phyloP scores from a whole-genome alignment of 2,797 vertebrate species.

The Myotis daubentonii region DNA sequence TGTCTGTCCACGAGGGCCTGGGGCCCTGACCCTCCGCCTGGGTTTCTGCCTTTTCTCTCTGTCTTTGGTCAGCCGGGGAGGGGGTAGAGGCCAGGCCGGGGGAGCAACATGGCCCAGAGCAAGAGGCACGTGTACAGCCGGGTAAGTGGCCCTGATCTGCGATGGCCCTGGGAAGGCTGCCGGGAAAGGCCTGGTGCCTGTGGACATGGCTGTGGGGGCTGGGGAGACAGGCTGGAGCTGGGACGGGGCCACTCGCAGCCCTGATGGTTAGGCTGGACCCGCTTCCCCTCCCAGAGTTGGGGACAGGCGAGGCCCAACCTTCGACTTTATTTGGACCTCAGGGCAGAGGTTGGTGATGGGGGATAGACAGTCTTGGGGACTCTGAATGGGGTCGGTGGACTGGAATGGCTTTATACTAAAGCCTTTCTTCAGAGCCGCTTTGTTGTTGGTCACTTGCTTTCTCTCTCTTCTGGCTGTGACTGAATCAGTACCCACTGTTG shows the following conservation, averaged over 20 bases:
- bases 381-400: constrained; percentile 11
- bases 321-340: constrained; percentile 22
- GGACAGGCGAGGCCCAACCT: neutral
- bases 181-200: constrained; percentile 61
- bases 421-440: constrained; percentile 43
- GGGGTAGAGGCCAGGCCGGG: constrained; percentile 63
- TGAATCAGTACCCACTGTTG: neutral
- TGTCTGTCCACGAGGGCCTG: constrained; percentile 57
- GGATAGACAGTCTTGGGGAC: neutral
- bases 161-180: constrained; percentile 57
- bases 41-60: constrained; percentile 75
- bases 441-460: constrained; percentile 57
- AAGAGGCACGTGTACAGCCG: constrained; percentile 91
- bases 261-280: neutral
- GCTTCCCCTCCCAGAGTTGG: neutral
- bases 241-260: constrained; percentile 8
- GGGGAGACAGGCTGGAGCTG: constrained; percentile 66
- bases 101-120: constrained; percentile 92
- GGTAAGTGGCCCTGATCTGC: constrained; percentile 88
- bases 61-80: constrained; percentile 73
- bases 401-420: neutral
- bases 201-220: constrained; percentile 75
- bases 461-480: neutral
- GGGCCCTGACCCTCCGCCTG: constrained; percentile 74
- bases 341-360: neutral